These are phyloP conservation scores for Mycteria americana DNA, from an alignment of 2,797 vertebrate species.

Conservation along the genomic window DNA sequence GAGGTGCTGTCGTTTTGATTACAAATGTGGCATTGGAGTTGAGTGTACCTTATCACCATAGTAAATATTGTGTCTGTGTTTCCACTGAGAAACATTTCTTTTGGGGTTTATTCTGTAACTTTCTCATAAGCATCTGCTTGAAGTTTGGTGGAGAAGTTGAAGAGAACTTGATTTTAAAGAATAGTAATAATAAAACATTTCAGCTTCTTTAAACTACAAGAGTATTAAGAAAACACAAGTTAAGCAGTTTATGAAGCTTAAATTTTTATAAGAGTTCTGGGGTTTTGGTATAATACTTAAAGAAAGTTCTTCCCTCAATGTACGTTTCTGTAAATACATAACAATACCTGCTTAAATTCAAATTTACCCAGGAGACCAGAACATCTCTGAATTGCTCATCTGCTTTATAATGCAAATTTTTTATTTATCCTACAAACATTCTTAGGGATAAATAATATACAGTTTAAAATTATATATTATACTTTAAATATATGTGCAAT, in stretches of 20 bases:
- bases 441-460: slow-evolving; percentile 57
- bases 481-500: not conserved
- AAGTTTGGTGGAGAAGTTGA: not conserved
- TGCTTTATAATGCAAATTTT: slow-evolving; percentile 69
- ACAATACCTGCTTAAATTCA: slow-evolving; percentile 71
- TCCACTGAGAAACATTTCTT: slow-evolving; percentile 3
- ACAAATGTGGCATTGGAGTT: slow-evolving; percentile 63
- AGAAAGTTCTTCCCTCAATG: slow-evolving; percentile 32
- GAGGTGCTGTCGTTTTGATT: slow-evolving; percentile 65
- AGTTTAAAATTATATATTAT: not conserved
- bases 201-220: slow-evolving; percentile 65
- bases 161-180: slow-evolving; percentile 43
- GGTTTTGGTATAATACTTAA: slow-evolving; percentile 54
- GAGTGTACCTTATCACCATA: not conserved
- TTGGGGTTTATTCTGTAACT: not conserved
- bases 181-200: slow-evolving; percentile 44
- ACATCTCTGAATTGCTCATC: slow-evolving; percentile 37
- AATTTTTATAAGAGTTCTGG: slow-evolving; percentile 56
- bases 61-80: not conserved
- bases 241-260: slow-evolving; percentile 68
- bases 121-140: not conserved
- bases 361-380: slow-evolving; percentile 46
- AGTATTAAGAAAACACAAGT: slow-evolving; percentile 70
- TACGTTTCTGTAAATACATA: slow-evolving; percentile 38
- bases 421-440: slow-evolving; percentile 67